Percentiles rank a stretch among this genome's conserved stretches.
Conservation (phyloP, 2,888 invertebrate species). For the Parnassius mnemosyne region DNA sequence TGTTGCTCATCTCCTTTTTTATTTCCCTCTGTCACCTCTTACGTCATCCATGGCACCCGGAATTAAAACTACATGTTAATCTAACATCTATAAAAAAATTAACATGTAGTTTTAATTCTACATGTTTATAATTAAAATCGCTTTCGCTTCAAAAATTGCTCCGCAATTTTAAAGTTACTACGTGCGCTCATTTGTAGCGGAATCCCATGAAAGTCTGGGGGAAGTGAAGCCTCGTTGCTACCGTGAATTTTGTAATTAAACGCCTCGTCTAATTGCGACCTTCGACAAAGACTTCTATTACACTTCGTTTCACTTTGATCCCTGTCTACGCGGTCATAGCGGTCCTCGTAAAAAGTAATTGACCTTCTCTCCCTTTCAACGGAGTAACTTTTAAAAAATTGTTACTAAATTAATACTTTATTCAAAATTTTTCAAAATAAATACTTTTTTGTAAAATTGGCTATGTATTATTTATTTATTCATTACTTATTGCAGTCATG, state of each 20-base stretch:
- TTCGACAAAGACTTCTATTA: conserved; percentile 57
- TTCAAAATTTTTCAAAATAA: no score
- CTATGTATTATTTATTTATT: no score
- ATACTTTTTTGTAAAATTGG: no score
- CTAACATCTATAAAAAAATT: no score
- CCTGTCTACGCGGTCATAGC: conserved; percentile 43
- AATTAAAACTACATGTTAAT: no score
- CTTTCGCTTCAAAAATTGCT: conserved; percentile 3
- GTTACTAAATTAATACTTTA: conserved; percentile 9
- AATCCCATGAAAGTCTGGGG: conserved; percentile 72
- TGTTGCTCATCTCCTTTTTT: no score
- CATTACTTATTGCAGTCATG: no score
- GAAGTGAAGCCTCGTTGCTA: conserved; percentile 71
- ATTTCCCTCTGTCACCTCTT: no score
- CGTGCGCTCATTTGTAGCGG: conserved; percentile 36
- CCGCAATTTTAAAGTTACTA: conserved; percentile 26
- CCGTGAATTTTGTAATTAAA: conserved; percentile 77
- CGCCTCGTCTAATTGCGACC: conserved; percentile 75
- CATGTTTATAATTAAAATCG: conserved; percentile 1
- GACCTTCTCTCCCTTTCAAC: conserved; percentile 15
- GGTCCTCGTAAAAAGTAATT: conserved; percentile 24
- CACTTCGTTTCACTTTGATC: conserved; percentile 57
- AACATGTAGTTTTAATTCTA: no score
- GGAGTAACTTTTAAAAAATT: conserved; percentile 15
- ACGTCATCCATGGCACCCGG: no score